Percentiles rank a stretch among this genome's conserved stretches.
These are phyloP conservation scores for Paralvinella palmiformis DNA, from an alignment of 1,140 invertebrate genomes.

Conservation along the genomic window DNA sequence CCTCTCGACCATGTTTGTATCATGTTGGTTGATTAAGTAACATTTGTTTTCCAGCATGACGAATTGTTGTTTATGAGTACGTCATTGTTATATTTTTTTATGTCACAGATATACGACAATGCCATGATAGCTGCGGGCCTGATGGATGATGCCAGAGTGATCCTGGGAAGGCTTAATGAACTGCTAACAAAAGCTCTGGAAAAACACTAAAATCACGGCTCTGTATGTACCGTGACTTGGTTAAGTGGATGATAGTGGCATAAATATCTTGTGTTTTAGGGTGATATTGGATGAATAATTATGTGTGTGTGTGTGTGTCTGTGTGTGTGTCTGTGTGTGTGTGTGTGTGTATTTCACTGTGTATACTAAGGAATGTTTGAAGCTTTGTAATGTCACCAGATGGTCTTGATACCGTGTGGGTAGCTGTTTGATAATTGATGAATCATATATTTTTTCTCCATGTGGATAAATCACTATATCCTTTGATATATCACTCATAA, in stretches of 20 bases:
- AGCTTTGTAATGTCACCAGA: too few relatives aligned
- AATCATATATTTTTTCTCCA: too few relatives aligned
- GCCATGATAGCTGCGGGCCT: conserved; percentile 92
- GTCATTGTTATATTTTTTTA: conserved; percentile 15
- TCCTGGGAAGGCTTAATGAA: conserved; percentile 80
- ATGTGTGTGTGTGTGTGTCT: neutral
- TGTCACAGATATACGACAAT: conserved; percentile 76
- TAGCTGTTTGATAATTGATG: too few relatives aligned
- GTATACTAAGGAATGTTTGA: too few relatives aligned
- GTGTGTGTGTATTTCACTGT: neutral
- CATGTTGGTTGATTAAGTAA: too few relatives aligned
- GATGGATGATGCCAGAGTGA: conserved; percentile 80
- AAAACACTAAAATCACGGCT: conserved; percentile 25
- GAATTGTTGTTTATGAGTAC: too few relatives aligned
- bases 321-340: neutral
- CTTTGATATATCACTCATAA: too few relatives aligned
- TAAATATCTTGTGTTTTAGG: neutral
- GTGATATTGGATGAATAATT: neutral
- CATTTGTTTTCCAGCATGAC: too few relatives aligned
- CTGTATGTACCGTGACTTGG: neutral
- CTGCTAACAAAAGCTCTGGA: conserved; percentile 77
- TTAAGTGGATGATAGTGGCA: neutral
- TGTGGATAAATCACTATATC: too few relatives aligned
- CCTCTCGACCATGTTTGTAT: too few relatives aligned
- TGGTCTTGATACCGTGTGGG: too few relatives aligned